These are phyloP conservation scores for Bubo blakistoni DNA, from an alignment of 2,113 vertebrate genomes.

Conservation along the genomic window DNA sequence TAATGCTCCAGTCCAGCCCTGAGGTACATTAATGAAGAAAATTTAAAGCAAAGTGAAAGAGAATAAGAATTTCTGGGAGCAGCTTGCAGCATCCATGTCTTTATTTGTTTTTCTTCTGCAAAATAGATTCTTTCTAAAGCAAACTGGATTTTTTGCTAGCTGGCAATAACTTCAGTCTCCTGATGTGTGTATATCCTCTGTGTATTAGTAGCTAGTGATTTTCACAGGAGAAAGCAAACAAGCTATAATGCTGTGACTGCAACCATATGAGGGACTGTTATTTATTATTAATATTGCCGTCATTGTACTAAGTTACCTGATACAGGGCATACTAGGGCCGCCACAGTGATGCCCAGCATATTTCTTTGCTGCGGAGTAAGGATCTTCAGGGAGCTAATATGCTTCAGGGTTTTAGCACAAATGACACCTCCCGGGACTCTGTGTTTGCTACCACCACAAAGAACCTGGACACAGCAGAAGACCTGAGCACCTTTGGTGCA, in stretches of 20 bases:
- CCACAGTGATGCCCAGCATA: not conserved
- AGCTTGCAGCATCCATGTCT: not conserved
- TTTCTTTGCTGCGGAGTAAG: not conserved
- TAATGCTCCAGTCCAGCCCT: not conserved
- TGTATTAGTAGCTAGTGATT: not conserved
- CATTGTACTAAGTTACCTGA: not conserved
- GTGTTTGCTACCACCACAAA: not conserved
- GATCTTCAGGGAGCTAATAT: not conserved
- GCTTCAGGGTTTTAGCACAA: not conserved
- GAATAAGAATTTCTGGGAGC: not conserved
- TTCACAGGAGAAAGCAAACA: not conserved
- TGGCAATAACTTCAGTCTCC: not conserved
- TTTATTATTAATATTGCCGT: slow-evolving; percentile 4
- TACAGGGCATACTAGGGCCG: not conserved
- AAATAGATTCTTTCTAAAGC: not conserved
- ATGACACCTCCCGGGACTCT: not conserved
- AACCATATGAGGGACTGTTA: not conserved
- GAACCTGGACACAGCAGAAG: not conserved
- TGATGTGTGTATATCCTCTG: not conserved
- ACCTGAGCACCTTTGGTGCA: not conserved
- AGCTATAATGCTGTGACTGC: not conserved
- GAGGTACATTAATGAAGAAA: not conserved
- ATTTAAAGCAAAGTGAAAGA: not conserved
- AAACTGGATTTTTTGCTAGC: not conserved
- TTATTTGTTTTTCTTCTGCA: not conserved